Evolutionary conservation across 1,140 invertebrate species (phyloP).

Genomic region (Muscidifurax raptorellus): DNA sequence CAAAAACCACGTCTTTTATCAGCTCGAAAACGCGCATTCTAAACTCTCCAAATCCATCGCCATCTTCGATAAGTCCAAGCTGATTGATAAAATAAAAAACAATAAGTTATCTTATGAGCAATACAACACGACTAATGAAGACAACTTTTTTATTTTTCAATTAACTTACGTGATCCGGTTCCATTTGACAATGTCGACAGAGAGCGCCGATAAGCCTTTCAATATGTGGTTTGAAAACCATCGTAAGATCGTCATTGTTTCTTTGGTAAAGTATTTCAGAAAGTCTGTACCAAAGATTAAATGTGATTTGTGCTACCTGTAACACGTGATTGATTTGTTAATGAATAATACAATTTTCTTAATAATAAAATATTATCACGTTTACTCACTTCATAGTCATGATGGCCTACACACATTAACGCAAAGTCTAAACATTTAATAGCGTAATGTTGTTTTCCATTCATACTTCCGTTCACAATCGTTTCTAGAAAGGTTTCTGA

Average conservation of each 20-base stretch:
- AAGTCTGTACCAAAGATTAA: constrained; percentile 96
- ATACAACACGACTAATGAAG: constrained; percentile 26
- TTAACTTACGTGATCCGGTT: constrained; percentile 87
- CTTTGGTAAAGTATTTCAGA: constrained; percentile 95
- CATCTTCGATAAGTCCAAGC: constrained; percentile 92
- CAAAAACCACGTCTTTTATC: constrained; percentile 98
- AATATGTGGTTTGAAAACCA: constrained; percentile 91
- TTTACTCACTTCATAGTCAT: constrained; percentile 91
- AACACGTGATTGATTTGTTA: constrained; percentile 54
- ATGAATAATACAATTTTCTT: constrained; percentile 34
- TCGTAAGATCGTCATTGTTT: constrained; percentile 86
- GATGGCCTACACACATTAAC: constrained; percentile 94
- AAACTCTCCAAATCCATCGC: constrained; percentile 85
- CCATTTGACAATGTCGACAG: constrained; percentile 92
- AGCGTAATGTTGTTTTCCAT: constrained; percentile 83
- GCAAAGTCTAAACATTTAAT: constrained; percentile 92
- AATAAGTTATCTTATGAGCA: background rate
- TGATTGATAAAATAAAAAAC: constrained; percentile 60
- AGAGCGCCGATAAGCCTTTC: constrained; percentile 90
- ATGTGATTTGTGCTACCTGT: constrained; percentile 96
- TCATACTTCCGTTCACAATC: constrained; percentile 79
- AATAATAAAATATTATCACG: constrained; percentile 16
- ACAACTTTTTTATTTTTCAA: constrained; percentile 43
- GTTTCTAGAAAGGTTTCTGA: constrained; percentile 90
- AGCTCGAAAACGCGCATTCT: constrained; percentile 92